These are phyloP conservation scores for Coreius guichenoti DNA, from an alignment of 2,797 vertebrate species.

Conservation along the genomic window DNA sequence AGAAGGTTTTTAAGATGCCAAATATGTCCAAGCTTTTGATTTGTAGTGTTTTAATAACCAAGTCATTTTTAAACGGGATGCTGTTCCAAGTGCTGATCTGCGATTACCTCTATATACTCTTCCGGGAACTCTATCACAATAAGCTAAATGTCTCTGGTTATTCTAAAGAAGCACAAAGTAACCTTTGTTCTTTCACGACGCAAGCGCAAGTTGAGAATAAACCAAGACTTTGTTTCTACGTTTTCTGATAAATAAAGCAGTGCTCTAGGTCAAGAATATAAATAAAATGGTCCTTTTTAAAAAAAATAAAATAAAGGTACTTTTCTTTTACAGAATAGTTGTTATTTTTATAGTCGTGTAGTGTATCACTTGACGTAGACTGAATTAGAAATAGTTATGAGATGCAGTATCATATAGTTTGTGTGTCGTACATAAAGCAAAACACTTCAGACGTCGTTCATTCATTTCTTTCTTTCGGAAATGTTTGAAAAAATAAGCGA, in stretches of 20 bases:
- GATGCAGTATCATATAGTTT: slow-evolving; percentile 34
- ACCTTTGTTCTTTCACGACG: not conserved
- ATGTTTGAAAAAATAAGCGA: not conserved
- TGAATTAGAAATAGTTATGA: slow-evolving; percentile 43
- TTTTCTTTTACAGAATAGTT: slow-evolving; percentile 32
- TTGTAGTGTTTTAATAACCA: slow-evolving; percentile 5
- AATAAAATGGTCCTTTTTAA: not conserved
- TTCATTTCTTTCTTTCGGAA: not conserved
- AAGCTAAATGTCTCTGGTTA: slow-evolving; percentile 48
- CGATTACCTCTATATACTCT: slow-evolving; percentile 49
- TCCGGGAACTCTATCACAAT: slow-evolving; percentile 51
- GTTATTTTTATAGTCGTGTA: slow-evolving; percentile 43
- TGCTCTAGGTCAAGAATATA: slow-evolving; percentile 12
- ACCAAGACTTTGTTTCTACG: slow-evolving; percentile 12
- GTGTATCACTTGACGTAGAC: slow-evolving; percentile 29
- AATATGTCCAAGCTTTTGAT: slow-evolving; percentile 11
- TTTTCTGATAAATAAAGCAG: slow-evolving; percentile 27
- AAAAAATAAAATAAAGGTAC: not conserved
- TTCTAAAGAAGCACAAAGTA: slow-evolving; percentile 32
- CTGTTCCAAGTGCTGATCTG: slow-evolving; percentile 44
- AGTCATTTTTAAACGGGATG: slow-evolving; percentile 12
- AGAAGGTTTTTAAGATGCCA: not conserved
- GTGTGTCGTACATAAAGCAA: slow-evolving; percentile 22
- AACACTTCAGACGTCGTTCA: not conserved
- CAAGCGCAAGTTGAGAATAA: slow-evolving; percentile 1